Evolutionary conservation across 2,113 vertebrate species (phyloP), one percentile per base, ranked within the genome.

Genomic region (Gymnogyps californianus): DNA sequence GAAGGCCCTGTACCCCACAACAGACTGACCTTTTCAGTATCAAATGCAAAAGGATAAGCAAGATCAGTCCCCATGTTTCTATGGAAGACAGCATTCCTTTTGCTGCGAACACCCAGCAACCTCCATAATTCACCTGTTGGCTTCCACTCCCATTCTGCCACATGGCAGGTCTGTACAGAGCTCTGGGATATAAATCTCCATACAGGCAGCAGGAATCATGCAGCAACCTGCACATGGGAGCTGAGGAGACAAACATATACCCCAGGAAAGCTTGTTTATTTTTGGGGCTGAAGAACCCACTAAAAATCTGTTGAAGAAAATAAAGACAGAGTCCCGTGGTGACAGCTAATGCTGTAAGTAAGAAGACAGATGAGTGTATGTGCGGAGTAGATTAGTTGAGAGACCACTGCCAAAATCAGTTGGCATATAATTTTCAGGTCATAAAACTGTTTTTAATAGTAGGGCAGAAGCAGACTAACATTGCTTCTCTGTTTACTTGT

Each of bases 281-380:
- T 97, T 96, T 93, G 93, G 76, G 57, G 55, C 38, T 77, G 78
- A 89, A 94, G 54, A 94, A 70, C 89, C 84, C 82, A 96, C 96
- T 90, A 70, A 94, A 96, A 97, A 93, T 96, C 94, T 96, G 93
- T 81, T 88, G 75, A 93, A 94, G 82, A 83, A 96, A 96, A 97
- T 89, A 96, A 96, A 97, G 87, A 54, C 21, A 80, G 74, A 95
- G 87, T 62, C 87, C 84, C 3, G 2, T 52, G 82, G 75, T 81
- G 94, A 93, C 75, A 90, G 75, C 62, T 94, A 95, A 93, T 81
- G 82, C 42, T 88, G 32, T 70, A 95, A 80, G 62, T 54, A 80
- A 80, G 51, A 87, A 83, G 91, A 88, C 66, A 96, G 89, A 96
- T 90, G 84, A 71, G 9, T 52, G 32, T 77, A 88, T 64, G 42